phyloP scores from a whole-genome alignment of 1,140 invertebrate genomes.

The Zophobas atratus region DNA sequence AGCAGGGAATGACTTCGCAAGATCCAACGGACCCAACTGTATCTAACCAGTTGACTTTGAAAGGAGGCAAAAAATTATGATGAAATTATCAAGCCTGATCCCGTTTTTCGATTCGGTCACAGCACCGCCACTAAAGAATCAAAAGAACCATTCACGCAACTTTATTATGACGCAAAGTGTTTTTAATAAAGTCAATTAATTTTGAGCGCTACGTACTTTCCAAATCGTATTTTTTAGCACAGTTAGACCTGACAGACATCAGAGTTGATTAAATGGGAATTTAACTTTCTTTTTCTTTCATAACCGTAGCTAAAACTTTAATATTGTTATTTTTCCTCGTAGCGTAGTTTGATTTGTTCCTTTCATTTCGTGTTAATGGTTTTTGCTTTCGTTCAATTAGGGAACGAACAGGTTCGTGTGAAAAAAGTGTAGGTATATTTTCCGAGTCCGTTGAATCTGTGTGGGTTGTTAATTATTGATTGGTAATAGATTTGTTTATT shows the following conservation, averaged over 20 bases:
- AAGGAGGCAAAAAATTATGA: not conserved
- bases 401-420: too few species aligned
- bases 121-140: not conserved
- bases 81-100: not conserved
- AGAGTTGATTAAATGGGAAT: conserved; percentile 10
- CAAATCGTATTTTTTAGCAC: conserved; percentile 9
- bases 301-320: conserved; percentile 25
- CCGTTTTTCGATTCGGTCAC: not conserved
- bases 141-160: not conserved
- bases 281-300: conserved; percentile 31
- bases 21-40: not conserved
- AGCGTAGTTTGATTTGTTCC: not conserved
- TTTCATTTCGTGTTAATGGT: too few species aligned
- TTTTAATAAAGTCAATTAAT: conserved; percentile 1
- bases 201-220: conserved; percentile 3
- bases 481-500: too few species aligned
- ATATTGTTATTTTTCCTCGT: conserved; percentile 9
- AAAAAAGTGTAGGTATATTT: too few species aligned
- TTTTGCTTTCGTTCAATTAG: not conserved
- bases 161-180: not conserved
- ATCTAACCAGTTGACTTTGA: not conserved
- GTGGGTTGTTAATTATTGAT: too few species aligned
- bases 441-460: too few species aligned
- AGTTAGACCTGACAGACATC: conserved; percentile 22
- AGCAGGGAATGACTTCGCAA: not conserved